Evolutionary conservation across 1,140 invertebrate genomes (phyloP), one percentile per base, ranked within the genome.

Genomic region (Drosophila ogumai): DNA sequence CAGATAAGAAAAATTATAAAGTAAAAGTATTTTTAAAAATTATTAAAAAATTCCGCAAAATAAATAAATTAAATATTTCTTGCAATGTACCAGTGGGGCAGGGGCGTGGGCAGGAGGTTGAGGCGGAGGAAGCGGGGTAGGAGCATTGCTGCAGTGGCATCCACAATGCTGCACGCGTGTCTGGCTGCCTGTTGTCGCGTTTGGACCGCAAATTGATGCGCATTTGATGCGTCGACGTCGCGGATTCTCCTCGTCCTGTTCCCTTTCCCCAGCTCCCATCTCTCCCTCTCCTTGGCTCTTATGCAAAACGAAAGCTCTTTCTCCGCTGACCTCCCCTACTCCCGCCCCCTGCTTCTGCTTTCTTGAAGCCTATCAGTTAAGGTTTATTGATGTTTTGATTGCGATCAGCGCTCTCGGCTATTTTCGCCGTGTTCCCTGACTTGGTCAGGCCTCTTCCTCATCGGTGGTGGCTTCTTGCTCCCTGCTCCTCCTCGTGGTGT

Each of bases 321-420:
- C 46, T 49, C 34, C 43, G 41, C 49, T 32, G 10, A 13, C 8
- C 32, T 34, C 61, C 50, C 34, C 31, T 1, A 13, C 3, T 3
- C 8, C 40, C 19, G 15, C 34, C 34, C 25, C n/a, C 32, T 22
- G 32, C 43, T 25, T 13, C 22, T 46, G 47, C 55, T 9, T 41
- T 60, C 17, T 32, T 8, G 17, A 46, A 40, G 50, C 52, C 59
- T 84, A 91, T 84, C 88, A 88, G 88, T 91, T 91, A 91, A 90
- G 88, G 88, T 91, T 91, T 91, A 91, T 91, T 91, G 88, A 91
- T 91, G 88, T 91, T 91, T 91, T 90, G 88, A 91, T 91, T 91
- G 77, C 57, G 81, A 91, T 91, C 90, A 81, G 63, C 54, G 90
- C 87, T 78, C 75, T 78, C 56, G 87, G 87, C 82, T 75, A 75